phyloP scores from a whole-genome alignment of 2,888 invertebrate genomes.

The Patella pellucida region DNA sequence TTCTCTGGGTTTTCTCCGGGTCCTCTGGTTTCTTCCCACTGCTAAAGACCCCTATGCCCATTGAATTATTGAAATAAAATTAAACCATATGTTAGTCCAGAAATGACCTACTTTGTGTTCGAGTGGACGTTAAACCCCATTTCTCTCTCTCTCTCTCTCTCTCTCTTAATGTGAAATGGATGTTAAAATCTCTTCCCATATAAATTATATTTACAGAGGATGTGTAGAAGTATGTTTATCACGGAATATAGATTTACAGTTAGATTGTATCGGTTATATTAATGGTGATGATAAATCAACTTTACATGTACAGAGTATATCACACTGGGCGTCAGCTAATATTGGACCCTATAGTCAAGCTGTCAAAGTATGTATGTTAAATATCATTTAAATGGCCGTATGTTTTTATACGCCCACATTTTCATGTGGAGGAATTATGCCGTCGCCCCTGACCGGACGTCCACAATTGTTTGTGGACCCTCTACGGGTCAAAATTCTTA shows the following conservation, averaged over 20 bases:
- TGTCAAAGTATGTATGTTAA: slow-evolving; percentile 77
- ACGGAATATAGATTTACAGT: slow-evolving; percentile 48
- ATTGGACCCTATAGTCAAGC: slow-evolving; percentile 97
- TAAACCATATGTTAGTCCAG: not conserved
- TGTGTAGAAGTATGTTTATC: slow-evolving; percentile 64
- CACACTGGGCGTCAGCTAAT: slow-evolving; percentile 98
- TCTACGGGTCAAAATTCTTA: no score
- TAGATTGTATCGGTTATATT: slow-evolving; percentile 59
- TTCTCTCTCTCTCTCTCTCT: not conserved
- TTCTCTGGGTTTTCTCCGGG: no score
- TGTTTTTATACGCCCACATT: no score
- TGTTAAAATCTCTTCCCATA: no score
- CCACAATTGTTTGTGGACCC: no score
- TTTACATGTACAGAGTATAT: slow-evolving; percentile 95
- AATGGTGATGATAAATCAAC: slow-evolving; percentile 71
- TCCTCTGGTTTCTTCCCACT: no score
- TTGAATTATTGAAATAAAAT: no score
- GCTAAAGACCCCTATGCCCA: no score
- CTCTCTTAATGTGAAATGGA: no score
- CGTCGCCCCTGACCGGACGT: no score
- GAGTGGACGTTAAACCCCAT: not conserved
- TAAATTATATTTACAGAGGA: slow-evolving; percentile 44
- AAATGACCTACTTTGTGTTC: not conserved
- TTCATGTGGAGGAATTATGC: no score
- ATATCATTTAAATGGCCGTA: slow-evolving; percentile 45